These are phyloP conservation scores for Drosophila pegasa DNA, from an alignment of 2,888 invertebrate species.

Conservation along the genomic window DNA sequence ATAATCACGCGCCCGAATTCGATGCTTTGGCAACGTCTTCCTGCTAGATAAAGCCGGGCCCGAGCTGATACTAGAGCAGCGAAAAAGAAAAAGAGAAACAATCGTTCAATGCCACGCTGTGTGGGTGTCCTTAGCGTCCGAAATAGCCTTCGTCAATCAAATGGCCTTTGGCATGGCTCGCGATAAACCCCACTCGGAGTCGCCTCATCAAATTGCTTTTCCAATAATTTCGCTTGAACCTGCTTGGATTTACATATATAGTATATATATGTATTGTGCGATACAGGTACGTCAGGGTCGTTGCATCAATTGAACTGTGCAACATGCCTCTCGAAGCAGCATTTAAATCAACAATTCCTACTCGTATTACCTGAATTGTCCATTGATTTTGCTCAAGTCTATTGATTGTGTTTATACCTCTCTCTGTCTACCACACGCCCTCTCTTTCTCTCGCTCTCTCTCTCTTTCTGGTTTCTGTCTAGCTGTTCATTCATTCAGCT, in stretches of 20 bases:
- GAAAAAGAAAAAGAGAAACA: neutral
- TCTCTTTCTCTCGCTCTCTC: neutral
- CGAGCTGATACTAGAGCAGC: neutral
- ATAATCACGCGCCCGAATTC: neutral
- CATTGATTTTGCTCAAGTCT: conserved; percentile 44
- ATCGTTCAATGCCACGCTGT: conserved; percentile 28
- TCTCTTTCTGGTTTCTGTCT: neutral
- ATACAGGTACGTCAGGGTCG: conserved; percentile 14
- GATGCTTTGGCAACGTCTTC: neutral
- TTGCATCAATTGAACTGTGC: conserved; percentile 26
- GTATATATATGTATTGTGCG: neutral
- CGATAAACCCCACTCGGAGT: conserved; percentile 16
- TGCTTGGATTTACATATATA: conserved; percentile 22
- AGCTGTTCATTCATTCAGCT: conserved; percentile 15
- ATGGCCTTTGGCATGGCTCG: conserved; percentile 45
- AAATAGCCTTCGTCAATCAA: conserved; percentile 41
- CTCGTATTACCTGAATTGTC: conserved; percentile 12
- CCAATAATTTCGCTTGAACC: conserved; percentile 56
- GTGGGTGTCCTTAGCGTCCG: conserved; percentile 13
- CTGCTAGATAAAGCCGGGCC: neutral
- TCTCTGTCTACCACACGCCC: neutral
- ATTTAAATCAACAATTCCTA: conserved; percentile 34
- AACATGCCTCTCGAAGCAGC: conserved; percentile 2
- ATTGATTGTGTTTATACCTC: conserved; percentile 46
- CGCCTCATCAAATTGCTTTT: conserved; percentile 47